Base-by-base conservation (phyloP, 2,113 vertebrate species). In the Corythornis madagascariensis region DNA sequence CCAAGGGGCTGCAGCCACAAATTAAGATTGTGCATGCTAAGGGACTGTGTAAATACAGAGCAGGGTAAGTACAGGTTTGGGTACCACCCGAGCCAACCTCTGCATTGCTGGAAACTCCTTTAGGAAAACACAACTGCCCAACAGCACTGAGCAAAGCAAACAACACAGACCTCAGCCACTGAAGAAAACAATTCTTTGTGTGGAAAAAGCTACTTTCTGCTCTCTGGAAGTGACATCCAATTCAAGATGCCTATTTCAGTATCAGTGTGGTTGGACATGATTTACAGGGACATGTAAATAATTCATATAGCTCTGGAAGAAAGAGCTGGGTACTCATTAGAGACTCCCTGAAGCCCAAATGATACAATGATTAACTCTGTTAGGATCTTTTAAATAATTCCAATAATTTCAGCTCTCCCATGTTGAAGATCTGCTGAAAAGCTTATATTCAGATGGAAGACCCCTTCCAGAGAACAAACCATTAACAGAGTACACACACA, bases 351-450 rank as follows among this genome's bases (percentile, higher is more conserved):
- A 92, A 93, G 45, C n/a, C 72, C 52, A 88, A 59, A 88, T 81
- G 66, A 85, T 64, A 56, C 47, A 53, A 85, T 94, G 71, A 96
- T 93, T 94, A 90, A 95, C 33, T 0, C 1, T 76, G 33, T 70
- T 72, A 57, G 47, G 76, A 92, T 77, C 82, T 76, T 87, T 77
- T 89, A 79, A 94, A 88, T 90, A 89, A 93, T 88, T 95, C 78
- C 75, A 95, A 61, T 35, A 53, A 61, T 45, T 87, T 83, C 60
- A 60, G 6, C 16, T 88, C 67, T 91, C 55, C 21, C 3, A 0
- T 50, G 42, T 83, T 92, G 90, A 87, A 85, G 67, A 90, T 72
- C 65, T 56, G 43, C 61, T 61, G 43, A 60, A 93, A 85, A 82
- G 61, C 63, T 92, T 90, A 79, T 67, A 45, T 71, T 66, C 72